phyloP scores from a whole-genome alignment of 1,140 invertebrate genomes.

The Goniozus legneri region DNA sequence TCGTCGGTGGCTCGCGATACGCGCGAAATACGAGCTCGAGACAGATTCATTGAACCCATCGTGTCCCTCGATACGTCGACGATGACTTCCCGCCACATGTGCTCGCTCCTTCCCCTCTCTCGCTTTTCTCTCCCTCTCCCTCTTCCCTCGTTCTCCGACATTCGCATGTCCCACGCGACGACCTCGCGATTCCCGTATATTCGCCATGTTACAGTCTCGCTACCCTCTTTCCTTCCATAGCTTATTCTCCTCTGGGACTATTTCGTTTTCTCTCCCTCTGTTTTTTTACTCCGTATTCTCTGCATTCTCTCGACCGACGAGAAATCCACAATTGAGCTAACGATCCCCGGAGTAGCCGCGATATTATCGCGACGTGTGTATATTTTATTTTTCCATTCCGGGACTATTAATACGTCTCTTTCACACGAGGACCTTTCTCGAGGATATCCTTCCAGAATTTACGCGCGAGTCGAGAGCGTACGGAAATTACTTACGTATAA shows the following conservation, averaged over 20 bases:
- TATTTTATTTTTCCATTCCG: slow-evolving; percentile 8
- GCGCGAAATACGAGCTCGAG: slow-evolving; percentile 13
- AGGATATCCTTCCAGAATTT: slow-evolving; percentile 3
- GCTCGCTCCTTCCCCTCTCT: slow-evolving; percentile 8
- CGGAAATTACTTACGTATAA: not conserved
- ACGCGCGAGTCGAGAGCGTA: slow-evolving; percentile 8
- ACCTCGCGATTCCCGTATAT: too few relatives aligned
- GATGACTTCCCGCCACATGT: slow-evolving; percentile 39
- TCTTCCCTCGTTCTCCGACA: too few relatives aligned
- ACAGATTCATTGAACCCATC: slow-evolving; percentile 33
- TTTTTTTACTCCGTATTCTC: too few relatives aligned
- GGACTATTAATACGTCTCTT: slow-evolving; percentile 12
- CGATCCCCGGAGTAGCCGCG: too few relatives aligned
- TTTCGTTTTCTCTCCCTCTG: too few relatives aligned
- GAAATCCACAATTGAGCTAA: too few relatives aligned
- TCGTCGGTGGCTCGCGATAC: not conserved
- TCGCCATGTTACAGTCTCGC: too few relatives aligned
- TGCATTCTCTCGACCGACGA: not conserved
- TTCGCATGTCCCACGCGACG: too few relatives aligned
- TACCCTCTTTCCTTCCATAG: too few relatives aligned
- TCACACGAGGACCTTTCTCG: slow-evolving; percentile 4
- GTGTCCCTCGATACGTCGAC: slow-evolving; percentile 22
- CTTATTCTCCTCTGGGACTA: too few relatives aligned
- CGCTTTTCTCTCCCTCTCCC: slow-evolving; percentile 2
- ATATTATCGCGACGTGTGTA: slow-evolving; percentile 12